Evolutionary conservation across 2,888 invertebrate species (phyloP), one percentile per base, ranked within the genome.

Genomic region (Orchesella flavescens): DNA sequence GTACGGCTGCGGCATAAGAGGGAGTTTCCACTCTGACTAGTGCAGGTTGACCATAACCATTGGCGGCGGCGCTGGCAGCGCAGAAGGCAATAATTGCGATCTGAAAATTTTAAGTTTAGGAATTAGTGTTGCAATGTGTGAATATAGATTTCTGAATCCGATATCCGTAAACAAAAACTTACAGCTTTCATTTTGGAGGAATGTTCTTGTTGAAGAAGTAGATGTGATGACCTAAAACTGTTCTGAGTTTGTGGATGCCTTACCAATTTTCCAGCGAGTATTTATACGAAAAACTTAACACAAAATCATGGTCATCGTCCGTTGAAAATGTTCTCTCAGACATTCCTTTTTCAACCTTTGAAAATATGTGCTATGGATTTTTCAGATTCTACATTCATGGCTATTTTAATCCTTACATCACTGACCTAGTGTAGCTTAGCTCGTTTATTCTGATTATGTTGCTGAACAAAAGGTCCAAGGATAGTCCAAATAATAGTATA

Each of bases 101-200:
- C 68, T 81, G 34, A 21, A 69, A 7, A 85, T 43, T 83, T 83
- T 66, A 4, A 68, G 75, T 34, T 2, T 34, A 2, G 7, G 7
- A 34, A 34, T 34, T 34, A 34, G n/a, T n/a, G n/a, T 34, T 34
- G 7, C 7, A 34, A 2, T 34, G 2, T 34, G 34, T 34, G 34
- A 34, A 4, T 34, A 4, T 34, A 2, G 34, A 34, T 34, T 34
- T 34, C 34, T 2, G 34, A 34, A 34, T n/a, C n/a, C n/a, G 34
- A 7, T 34, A 4, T 34, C 7, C 7, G 34, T 2, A 34, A 34
- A 34, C 34, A 4, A 2, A 7, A 34, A 79, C 78, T 83, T 83
- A 83, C 83, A 12, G 78, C 74, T 49, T 83, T 83, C 83, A 83
- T 83, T 59, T 66, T 83, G 34, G 34, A 72, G 49, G 21, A 15